phyloP scores from a whole-genome alignment of 2,888 invertebrate species.

The Melolontha melolontha region DNA sequence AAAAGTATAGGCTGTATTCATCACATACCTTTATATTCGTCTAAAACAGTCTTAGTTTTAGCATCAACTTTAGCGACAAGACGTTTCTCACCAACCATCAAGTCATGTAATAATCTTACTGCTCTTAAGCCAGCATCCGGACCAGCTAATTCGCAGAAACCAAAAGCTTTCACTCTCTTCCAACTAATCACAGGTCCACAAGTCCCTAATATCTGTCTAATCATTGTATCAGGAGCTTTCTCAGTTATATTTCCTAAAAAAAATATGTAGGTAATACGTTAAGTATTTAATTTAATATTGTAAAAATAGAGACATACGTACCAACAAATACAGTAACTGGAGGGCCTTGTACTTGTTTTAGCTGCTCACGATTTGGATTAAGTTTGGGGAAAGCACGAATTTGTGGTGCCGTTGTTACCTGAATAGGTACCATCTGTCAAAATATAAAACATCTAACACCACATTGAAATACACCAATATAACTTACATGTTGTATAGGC shows the following conservation, averaged over 20 bases:
- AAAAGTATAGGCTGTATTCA: neutral
- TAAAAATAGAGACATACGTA: conserved; percentile 60
- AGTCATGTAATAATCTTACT: conserved; percentile 91
- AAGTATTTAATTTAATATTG: neutral
- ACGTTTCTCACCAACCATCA: conserved; percentile 92
- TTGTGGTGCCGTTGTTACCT: conserved; percentile 64
- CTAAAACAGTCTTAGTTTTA: conserved; percentile 94
- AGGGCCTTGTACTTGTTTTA: conserved; percentile 75
- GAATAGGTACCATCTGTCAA: conserved; percentile 69
- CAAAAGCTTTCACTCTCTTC: conserved; percentile 98
- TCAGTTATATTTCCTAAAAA: conserved; percentile 87
- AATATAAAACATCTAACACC: conserved; percentile 40
- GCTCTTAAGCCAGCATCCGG: conserved; percentile 96
- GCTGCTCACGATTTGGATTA: conserved; percentile 62
- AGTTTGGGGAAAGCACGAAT: conserved; percentile 63
- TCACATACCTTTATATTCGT: conserved; percentile 86
- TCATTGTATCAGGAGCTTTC: conserved; percentile 94
- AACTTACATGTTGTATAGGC: conserved; percentile 81
- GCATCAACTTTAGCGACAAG: conserved; percentile 97
- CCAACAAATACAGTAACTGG: conserved; percentile 98
- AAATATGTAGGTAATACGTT: conserved; percentile 18
- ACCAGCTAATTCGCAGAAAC: conserved; percentile 96
- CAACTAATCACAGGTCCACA: conserved; percentile 96
- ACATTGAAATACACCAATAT: conserved; percentile 13
- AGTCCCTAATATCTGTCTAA: conserved; percentile 89